These are phyloP conservation scores for Enteromius fasciolatus DNA, from an alignment of 2,797 vertebrate species.

Conservation along the genomic window DNA sequence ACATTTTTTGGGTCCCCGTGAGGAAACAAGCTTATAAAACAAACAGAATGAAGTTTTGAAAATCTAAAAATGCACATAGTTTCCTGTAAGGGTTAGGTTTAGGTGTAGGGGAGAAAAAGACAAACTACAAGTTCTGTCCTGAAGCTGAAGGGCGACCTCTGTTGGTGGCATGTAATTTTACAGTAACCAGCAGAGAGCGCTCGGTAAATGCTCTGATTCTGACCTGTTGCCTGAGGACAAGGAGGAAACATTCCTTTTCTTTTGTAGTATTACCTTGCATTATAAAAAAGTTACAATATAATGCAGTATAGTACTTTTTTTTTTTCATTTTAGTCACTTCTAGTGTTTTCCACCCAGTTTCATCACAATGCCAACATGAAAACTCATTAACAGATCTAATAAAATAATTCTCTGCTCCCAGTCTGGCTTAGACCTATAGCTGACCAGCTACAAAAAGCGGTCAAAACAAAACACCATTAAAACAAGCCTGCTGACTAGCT, in stretches of 20 bases:
- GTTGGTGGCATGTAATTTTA: not conserved
- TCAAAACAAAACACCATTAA: too few relatives aligned
- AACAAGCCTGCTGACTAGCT: too few relatives aligned
- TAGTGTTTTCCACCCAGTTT: not conserved
- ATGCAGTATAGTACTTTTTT: too few relatives aligned
- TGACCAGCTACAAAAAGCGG: too few relatives aligned
- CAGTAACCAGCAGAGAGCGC: conserved; percentile 3
- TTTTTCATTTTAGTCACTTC: not conserved
- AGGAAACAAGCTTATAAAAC: too few relatives aligned
- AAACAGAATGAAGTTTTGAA: too few relatives aligned
- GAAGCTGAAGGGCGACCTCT: not conserved
- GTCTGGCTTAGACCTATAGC: too few relatives aligned
- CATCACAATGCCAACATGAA: not conserved
- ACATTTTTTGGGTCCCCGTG: too few relatives aligned
- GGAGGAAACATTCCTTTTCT: not conserved
- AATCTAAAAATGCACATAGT: too few relatives aligned
- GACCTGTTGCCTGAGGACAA: not conserved
- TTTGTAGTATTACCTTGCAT: not conserved
- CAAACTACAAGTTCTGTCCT: not conserved
- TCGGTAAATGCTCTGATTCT: not conserved
- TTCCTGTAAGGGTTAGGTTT: too few relatives aligned
- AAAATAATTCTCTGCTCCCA: not conserved
- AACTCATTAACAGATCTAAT: not conserved
- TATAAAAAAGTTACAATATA: not conserved
- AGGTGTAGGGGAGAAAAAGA: too few relatives aligned